Evolutionary conservation across 2,113 vertebrate species (phyloP).

Genomic region (Pholis gunnellus): DNA sequence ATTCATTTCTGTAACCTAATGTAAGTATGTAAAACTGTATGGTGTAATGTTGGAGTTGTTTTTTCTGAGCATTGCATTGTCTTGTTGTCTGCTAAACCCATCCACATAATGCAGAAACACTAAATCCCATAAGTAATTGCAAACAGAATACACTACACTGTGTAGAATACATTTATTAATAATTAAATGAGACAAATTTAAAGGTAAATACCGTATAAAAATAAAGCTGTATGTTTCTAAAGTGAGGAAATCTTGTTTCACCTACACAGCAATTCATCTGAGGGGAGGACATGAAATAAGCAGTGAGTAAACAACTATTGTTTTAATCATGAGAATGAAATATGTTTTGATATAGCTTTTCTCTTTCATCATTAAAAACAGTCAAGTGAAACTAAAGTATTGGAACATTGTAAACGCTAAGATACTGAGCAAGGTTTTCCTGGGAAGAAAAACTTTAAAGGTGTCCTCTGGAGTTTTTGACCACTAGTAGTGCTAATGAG

Average conservation of each 20-base stretch:
- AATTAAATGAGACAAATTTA: slow-evolving; percentile 86
- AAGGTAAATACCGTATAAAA: slow-evolving; percentile 88
- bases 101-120: background rate
- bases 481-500: background rate
- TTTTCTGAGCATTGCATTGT: background rate
- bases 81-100: slow-evolving; percentile 4
- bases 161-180: slow-evolving; percentile 84
- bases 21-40: background rate
- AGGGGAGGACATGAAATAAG: background rate
- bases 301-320: background rate
- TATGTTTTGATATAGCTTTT: background rate
- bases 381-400: background rate
- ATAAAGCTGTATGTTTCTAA: slow-evolving; percentile 82
- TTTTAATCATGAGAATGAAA: background rate
- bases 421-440: background rate
- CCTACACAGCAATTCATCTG: slow-evolving; percentile 66
- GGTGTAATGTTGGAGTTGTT: background rate
- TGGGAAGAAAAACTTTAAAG: background rate
- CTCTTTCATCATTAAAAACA: background rate
- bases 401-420: background rate
- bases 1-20: slow-evolving; percentile 1
- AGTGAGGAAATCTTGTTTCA: slow-evolving; percentile 86
- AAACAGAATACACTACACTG: slow-evolving; percentile 57
- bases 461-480: slow-evolving; percentile 3
- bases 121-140: background rate